Base-by-base conservation (phyloP, 2,888 invertebrate genomes). In the Anticlea derivata region DNA sequence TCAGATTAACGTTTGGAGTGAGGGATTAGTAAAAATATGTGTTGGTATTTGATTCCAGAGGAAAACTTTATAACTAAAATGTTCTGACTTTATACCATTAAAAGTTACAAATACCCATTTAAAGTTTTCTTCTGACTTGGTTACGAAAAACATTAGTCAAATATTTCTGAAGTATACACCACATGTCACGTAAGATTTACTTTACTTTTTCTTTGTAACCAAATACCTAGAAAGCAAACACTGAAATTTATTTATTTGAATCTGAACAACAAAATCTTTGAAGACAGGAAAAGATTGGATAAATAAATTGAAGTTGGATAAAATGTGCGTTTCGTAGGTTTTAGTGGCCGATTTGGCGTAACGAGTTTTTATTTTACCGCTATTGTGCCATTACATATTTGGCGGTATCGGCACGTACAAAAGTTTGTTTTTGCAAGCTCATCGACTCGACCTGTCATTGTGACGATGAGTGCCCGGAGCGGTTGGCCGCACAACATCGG, bases 251-350 rank as follows among this genome's bases (percentile, higher is more conserved):
- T 75, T 76, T 65, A 65, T 77, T 73, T 70, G 73, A 72, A 80
- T 79, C 73, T 68, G 76, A 70, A 74, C 35, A 76, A 84, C 80
- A 81, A 76, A 78, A 80, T 66, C 64, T 71, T 68, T 73, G 69
- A 65, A 76, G 76, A 81, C 80, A 78, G 77, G 78, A 85, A 81
- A 83, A 79, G 77, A 83, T 85, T 85, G 84, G 84, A 85, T 3
- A 88, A 87, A 85, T 86, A 87, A 88, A 88, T 88, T 87, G 87
- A 88, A 88, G 78, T 85, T 79, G 81, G 85, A 88, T 88, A 87
- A 86, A 88, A 88, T 87, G 86, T 86, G 85, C 86, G 86, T 88
- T 86, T 86, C 83, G 81, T 78, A 81, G 86, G 85, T 86, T 88
- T 88, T 87, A 87, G 86, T 84, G 83, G 86, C 73, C 87, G 86